A percentile compares a stretch with the other conserved stretches of the same genome.
Evolutionary conservation across 2,888 invertebrate genomes (phyloP).

Genomic region (Drosophila fulvimacula): DNA sequence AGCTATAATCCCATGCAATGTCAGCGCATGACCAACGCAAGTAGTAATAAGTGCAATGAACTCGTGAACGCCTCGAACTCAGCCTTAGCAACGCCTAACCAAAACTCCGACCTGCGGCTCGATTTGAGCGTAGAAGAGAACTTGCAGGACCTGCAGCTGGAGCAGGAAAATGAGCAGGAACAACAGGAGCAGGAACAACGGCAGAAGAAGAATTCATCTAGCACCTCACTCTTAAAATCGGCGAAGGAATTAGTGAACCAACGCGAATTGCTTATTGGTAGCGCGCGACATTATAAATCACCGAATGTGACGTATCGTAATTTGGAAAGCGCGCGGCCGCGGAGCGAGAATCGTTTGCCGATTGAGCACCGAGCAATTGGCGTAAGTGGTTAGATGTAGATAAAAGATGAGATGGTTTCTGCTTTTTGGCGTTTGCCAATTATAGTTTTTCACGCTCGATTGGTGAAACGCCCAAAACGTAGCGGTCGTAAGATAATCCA

Average conservation of each 20-base stretch:
- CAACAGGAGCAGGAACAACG: constrained; percentile 1
- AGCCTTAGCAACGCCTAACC: constrained; percentile 67
- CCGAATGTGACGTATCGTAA: constrained; percentile 65
- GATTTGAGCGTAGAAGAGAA: constrained; percentile 23
- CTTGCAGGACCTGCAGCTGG: background rate
- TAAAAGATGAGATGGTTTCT: background rate
- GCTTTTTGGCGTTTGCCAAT: constrained; percentile 29
- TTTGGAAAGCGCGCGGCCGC: constrained; percentile 68
- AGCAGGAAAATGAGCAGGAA: constrained; percentile 3
- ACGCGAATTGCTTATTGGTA: constrained; percentile 68
- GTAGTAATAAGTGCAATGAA: constrained; percentile 56
- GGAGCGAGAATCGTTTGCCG: constrained; percentile 75
- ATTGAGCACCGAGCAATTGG: constrained; percentile 41
- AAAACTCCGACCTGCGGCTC: constrained; percentile 49
- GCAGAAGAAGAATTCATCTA: background rate
- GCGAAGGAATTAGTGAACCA: constrained; percentile 77
- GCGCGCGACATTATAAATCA: constrained; percentile 69
- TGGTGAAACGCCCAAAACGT: constrained; percentile 59
- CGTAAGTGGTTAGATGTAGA: constrained; percentile 51
- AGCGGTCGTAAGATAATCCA: constrained; percentile 45
- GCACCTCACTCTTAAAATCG: constrained; percentile 54
- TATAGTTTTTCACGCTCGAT: constrained; percentile 58
- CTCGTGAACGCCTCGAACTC: constrained; percentile 39
- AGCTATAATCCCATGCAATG: constrained; percentile 57
- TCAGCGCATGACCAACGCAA: constrained; percentile 47